phyloP scores from a whole-genome alignment of 2,797 vertebrate species.

The Rallus crepitans region DNA sequence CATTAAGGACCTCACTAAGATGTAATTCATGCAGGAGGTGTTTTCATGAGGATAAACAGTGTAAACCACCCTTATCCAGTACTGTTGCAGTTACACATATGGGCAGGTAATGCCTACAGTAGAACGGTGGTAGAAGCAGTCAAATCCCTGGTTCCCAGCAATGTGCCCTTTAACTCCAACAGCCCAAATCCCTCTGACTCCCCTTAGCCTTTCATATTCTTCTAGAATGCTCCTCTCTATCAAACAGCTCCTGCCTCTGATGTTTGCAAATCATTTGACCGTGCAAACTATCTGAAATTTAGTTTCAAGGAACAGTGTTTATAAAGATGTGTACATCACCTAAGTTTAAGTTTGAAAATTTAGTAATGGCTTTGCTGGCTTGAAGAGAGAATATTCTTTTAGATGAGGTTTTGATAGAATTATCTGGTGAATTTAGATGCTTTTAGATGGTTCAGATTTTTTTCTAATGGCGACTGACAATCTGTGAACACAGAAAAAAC shows the following conservation, averaged over 20 bases:
- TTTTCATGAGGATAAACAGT: not conserved
- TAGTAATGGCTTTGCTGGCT: not conserved
- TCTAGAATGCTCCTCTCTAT: not conserved
- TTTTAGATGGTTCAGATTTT: not conserved
- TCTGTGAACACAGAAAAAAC: not conserved
- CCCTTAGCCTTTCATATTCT: not conserved
- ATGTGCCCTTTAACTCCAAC: not conserved
- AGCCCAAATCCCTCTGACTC: not conserved
- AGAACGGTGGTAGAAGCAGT: rapidly evolving
- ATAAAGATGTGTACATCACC: not conserved
- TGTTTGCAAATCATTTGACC: not conserved
- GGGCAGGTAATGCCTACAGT: not conserved
- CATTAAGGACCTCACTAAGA: not conserved
- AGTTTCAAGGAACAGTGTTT: not conserved
- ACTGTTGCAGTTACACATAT: rapidly evolving
- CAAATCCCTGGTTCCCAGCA: not conserved
- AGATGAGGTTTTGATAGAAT: not conserved
- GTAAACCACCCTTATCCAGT: not conserved
- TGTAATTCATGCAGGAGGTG: not conserved
- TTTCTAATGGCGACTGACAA: not conserved
- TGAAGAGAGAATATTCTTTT: not conserved
- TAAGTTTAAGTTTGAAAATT: not conserved
- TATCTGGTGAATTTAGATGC: not conserved
- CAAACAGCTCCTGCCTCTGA: not conserved
- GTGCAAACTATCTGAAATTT: not conserved